A percentile compares a stretch with the other conserved stretches of the same genome.
Conservation (phyloP, 1,140 invertebrate species). For the Bombus breviceps region DNA sequence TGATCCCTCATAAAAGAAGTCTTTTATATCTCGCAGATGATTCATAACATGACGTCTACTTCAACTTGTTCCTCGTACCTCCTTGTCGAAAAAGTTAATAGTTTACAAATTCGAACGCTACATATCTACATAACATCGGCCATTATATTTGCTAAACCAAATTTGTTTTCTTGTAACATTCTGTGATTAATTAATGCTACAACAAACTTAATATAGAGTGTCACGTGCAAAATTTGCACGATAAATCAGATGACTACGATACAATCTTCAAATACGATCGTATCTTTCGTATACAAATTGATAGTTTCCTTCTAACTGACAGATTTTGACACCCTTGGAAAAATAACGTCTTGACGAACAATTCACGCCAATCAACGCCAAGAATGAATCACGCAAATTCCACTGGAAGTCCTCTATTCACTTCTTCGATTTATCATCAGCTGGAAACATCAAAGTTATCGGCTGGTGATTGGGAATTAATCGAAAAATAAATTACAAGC, state of each 20-base stretch:
- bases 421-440: not conserved
- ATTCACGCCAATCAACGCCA: not conserved
- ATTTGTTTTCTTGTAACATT: not conserved
- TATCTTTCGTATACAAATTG: too few relatives aligned
- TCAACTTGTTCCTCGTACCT: not conserved
- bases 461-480: not conserved
- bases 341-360: not conserved
- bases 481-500: constrained; percentile 7
- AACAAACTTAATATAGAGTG: too few relatives aligned
- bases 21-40: constrained; percentile 5
- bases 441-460: not conserved
- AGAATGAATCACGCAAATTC: not conserved
- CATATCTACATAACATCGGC: not conserved
- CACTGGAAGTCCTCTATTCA: not conserved
- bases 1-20: not conserved
- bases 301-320: too few relatives aligned
- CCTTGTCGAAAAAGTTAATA: not conserved
- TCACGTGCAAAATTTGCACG: too few relatives aligned
- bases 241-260: too few relatives aligned
- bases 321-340: not conserved
- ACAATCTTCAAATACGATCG: too few relatives aligned
- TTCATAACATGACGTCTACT: not conserved
- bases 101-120: not conserved
- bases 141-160: not conserved
- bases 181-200: too few relatives aligned